Base-by-base conservation (phyloP, 2,113 vertebrate species). In the Rhagologus leucostigma region DNA sequence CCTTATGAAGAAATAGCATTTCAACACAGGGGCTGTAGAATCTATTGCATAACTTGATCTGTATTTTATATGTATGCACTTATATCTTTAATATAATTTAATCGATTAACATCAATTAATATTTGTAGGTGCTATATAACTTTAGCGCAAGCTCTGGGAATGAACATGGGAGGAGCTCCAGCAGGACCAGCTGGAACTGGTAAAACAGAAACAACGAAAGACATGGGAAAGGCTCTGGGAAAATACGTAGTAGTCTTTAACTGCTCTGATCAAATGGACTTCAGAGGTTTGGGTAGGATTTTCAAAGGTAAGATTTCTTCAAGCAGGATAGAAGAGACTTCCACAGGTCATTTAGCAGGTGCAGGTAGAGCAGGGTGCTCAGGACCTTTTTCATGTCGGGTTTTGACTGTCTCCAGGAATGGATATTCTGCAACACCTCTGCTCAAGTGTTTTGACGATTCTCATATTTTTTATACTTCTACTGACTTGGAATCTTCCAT, bases 181-280 rank as follows among this genome's bases (percentile, higher is more conserved):
- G 98, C 98, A 26, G 98, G 99, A 77, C 99, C 99, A 13, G 99
- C 99, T 1, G 99, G 99, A 70, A 99, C 99, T 9, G 99, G 99
- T 73, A 99, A 99, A 98, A 99, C 99, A 3, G 99, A 99, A 97
- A 99, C 99, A 5, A 98, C 98, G 0, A 99, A 99, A 96, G 99
- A 99, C 94, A 99, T 99, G 99, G 99, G 99, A 95, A 98, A 98
- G 21, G 98, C 98, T 62, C 95, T 99, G 62, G 99, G 98, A 73
- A 99, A 99, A 93, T 99, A 98, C 0, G 98, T 99, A 27, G 98
- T 99, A 11, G 99, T 99, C n/a, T 99, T 99, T 94, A 99, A 99
- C 95, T 99, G 99, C 89, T 99, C 98, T 10, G 99, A 99, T 93
- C 98, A 99, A 88, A 99, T 99, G 98, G 99, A 99, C 96, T 99